Conservation (phyloP, 2,888 invertebrate genomes). For the Drosophila nigricruria region DNA sequence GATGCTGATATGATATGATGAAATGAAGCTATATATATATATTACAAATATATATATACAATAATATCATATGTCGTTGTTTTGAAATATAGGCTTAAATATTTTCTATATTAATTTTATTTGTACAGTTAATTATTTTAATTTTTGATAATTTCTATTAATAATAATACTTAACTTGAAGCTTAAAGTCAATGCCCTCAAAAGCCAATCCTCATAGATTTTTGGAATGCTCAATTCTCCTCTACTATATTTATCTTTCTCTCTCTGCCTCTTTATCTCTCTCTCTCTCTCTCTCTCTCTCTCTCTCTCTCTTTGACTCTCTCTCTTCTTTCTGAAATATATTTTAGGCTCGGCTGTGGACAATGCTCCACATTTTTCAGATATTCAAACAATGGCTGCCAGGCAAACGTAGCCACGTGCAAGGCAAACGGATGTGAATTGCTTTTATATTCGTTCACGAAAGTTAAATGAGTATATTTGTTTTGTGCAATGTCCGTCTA, state of each 20-base stretch:
- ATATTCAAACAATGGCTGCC: not conserved
- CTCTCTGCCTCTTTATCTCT: not conserved
- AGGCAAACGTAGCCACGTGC: not conserved
- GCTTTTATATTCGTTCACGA: not conserved
- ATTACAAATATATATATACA: too few relatives aligned
- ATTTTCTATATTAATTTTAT: not conserved
- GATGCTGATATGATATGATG: not conserved
- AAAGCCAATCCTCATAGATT: not conserved
- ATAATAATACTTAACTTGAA: too few relatives aligned
- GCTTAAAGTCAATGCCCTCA: too few relatives aligned
- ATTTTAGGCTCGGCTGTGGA: too few relatives aligned
- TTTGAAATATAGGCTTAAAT: not conserved
- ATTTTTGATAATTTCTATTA: not conserved
- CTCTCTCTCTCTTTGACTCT: not conserved
- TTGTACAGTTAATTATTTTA: not conserved
- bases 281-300: not conserved
- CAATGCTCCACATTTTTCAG: not conserved
- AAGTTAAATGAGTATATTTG: too few relatives aligned
- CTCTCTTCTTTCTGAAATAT: not conserved
- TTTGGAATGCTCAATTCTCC: too few relatives aligned
- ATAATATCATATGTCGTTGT: too few relatives aligned
- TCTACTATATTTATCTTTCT: not conserved
- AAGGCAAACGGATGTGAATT: not conserved
- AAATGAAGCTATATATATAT: not conserved
- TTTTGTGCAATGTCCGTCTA: too few relatives aligned